Evolutionary conservation across 2,888 invertebrate genomes (phyloP), one percentile per base, ranked within the genome.

Genomic region (Lissonota sp.): DNA sequence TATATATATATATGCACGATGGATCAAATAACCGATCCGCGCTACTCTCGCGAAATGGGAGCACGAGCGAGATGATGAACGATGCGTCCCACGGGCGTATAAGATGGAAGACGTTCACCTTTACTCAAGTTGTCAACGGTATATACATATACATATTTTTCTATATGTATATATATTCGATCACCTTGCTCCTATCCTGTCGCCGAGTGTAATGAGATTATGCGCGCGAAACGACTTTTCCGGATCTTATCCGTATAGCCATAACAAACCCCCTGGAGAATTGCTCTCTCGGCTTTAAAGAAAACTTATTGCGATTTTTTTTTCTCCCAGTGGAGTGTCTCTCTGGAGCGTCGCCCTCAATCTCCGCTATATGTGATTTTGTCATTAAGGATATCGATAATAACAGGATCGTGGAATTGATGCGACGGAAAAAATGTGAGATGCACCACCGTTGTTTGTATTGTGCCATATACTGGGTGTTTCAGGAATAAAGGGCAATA

Each of bases 1-100:
- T 62, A 42, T 40, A 63, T 46, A 63, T 42, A 42, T 64, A 39
- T 69, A 69, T 73, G 66, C 86, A 85, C 85, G 86, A 87, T 84
- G 84, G 87, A 87, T 85, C 85, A 82, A 83, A 85, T 71, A 71
- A 57, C 81, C 74, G 74, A 81, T 78, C 70, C 74, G 66, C 69
- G 64, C 26, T 26, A 73, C 77, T 73, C 64, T 49, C 40, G 70
- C 60, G 51, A 75, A 67, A 81, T 84, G 63, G 55, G 79, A 82
- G 79, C 53, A 62, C 70, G 67, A 66, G 73, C 69, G 53, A 82
- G 82, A 88, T 88, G 88, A 89, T 87, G 87, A 89, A 90, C 86
- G 87, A 87, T 81, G 77, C 71, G 79, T 76, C 76, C 69, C 72
- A 83, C 70, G 74, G 69, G 79, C 80, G 82, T 26, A 3, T 81